These are phyloP conservation scores for Leptopilina drosophilae DNA, from an alignment of 2,888 invertebrate genomes.

Conservation along the genomic window DNA sequence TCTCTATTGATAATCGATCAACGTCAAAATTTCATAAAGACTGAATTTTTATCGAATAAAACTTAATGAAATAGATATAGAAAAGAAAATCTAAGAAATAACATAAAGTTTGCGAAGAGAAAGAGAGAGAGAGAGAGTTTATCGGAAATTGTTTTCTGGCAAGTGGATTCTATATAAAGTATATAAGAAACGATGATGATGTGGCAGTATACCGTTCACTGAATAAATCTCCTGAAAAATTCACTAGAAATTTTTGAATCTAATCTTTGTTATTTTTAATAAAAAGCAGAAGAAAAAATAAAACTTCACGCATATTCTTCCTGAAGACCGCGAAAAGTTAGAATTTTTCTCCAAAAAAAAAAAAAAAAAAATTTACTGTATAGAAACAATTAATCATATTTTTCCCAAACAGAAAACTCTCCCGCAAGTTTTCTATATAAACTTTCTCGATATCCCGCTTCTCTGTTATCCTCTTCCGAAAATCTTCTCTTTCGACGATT, in stretches of 20 bases:
- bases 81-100: neutral
- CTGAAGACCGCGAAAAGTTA: no score
- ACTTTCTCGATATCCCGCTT: conserved; percentile 69
- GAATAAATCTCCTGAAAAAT: conserved; percentile 12
- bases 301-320: no score
- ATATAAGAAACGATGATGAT: neutral
- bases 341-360: no score
- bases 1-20: neutral
- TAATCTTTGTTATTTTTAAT: no score
- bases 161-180: neutral
- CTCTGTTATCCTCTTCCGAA: neutral
- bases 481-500: conserved; percentile 52
- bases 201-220: conserved; percentile 1
- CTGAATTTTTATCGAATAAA: conserved; percentile 8
- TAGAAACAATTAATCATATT: conserved; percentile 62
- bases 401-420: conserved; percentile 50
- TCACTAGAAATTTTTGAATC: neutral
- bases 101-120: neutral
- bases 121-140: neutral
- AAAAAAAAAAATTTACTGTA: conserved; percentile 36
- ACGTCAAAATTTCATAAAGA: neutral
- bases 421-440: conserved; percentile 54
- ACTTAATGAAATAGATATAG: neutral
- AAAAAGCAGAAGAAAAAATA: no score
- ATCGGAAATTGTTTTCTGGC: conserved; percentile 29